Percentiles rank a stretch among this genome's conserved stretches.
Evolutionary conservation across 2,113 vertebrate genomes (phyloP).

Genomic region (Thryonomys swinderianus): DNA sequence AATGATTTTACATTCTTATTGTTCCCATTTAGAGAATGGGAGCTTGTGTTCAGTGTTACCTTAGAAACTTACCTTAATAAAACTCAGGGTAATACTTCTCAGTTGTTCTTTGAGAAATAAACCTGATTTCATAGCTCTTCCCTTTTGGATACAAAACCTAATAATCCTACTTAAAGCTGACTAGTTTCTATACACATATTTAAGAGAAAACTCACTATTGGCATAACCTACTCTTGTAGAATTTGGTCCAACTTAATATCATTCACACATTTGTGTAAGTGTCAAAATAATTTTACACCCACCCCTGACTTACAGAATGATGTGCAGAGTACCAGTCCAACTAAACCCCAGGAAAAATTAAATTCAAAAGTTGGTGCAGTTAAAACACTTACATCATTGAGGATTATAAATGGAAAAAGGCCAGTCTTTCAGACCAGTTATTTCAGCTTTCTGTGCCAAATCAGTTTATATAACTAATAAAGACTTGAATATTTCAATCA

Average conservation of each 20-base stretch:
- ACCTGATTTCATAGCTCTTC: neutral
- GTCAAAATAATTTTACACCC: constrained; percentile 19
- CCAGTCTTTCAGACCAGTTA: constrained; percentile 75
- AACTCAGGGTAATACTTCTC: constrained; percentile 30
- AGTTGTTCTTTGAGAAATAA: constrained; percentile 44
- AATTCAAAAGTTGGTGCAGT: constrained; percentile 27
- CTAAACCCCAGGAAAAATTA: constrained; percentile 66
- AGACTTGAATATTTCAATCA: constrained; percentile 78
- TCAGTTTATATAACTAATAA: constrained; percentile 68
- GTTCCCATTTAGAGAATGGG: neutral
- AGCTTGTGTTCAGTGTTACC: neutral
- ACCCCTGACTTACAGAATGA: constrained; percentile 57
- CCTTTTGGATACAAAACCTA: constrained; percentile 2
- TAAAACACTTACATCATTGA: constrained; percentile 76
- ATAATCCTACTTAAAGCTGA: constrained; percentile 20
- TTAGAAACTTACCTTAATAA: constrained; percentile 40
- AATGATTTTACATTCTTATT: constrained; percentile 9
- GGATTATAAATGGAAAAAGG: constrained; percentile 70
- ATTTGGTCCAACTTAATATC: constrained; percentile 66
- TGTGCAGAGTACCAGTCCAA: constrained; percentile 49
- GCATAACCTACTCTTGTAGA: neutral
- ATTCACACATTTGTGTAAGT: neutral
- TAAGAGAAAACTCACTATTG: constrained; percentile 68
- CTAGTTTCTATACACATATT: constrained; percentile 69
- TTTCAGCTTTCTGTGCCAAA: constrained; percentile 34